These are phyloP conservation scores for Ceramica pisi DNA, from an alignment of 2,888 invertebrate genomes.

Conservation along the genomic window DNA sequence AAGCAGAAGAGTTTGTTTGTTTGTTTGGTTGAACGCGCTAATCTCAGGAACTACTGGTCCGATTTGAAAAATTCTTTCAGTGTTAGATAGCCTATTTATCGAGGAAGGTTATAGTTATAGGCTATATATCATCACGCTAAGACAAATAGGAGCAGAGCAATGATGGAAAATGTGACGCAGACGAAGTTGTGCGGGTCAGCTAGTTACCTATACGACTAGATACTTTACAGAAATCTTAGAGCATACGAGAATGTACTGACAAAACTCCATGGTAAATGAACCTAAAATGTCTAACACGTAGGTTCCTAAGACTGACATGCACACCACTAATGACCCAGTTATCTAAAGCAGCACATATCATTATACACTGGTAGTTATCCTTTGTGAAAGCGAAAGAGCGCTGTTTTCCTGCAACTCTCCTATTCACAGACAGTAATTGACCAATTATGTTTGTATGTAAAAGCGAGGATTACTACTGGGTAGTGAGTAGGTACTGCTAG, in stretches of 20 bases:
- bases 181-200: no score
- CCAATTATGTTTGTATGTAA: slow-evolving; percentile 61
- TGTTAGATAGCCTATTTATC: no score
- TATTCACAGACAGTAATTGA: slow-evolving; percentile 61
- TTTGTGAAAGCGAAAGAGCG: slow-evolving; percentile 62
- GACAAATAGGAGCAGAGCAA: no score
- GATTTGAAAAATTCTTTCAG: no score
- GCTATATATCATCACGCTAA: no score
- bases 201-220: not conserved
- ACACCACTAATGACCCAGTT: slow-evolving; percentile 56
- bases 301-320: slow-evolving; percentile 38
- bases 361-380: slow-evolving; percentile 48
- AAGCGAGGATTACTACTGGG: slow-evolving; percentile 47
- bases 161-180: no score
- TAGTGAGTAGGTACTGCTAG: not conserved
- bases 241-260: not conserved
- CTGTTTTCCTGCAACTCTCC: slow-evolving; percentile 58
- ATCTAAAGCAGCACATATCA: slow-evolving; percentile 48
- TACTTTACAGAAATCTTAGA: not conserved
- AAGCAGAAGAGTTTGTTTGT: no score
- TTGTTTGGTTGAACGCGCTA: no score
- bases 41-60: no score
- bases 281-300: slow-evolving; percentile 23
- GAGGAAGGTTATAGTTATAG: no score
- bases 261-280: not conserved